Base-by-base conservation (phyloP, 2,797 vertebrate genomes). In the Danio tinwini region DNA sequence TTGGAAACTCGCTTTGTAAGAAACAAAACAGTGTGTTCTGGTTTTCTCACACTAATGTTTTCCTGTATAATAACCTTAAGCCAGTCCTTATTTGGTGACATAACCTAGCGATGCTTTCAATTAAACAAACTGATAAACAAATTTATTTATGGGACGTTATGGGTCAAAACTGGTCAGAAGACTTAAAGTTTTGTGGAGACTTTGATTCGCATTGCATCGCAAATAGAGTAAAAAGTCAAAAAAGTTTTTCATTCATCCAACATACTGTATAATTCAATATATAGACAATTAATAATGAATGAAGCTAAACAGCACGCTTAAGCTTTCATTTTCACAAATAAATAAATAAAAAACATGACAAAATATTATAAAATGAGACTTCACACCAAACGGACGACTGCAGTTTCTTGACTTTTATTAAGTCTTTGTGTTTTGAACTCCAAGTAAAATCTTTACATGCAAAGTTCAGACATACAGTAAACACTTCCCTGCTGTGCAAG, bases 401-500 rank as follows among this genome's bases (percentile, higher is more conserved):
- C 67, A 10, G 76, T 63, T 91, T 91, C 85, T 85, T 58, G 77
- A 78, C 85, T 89, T 94, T 94, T 93, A 94, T 93, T 94, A 84
- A n/a, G 89, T 91, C 90, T 86, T 89, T 93, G 91, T 92, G 78
- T 72, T 85, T 81, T 56, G 92, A 93, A 93, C 88, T 89, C 71
- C 76, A 85, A 92, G 91, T 92, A 94, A 96, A 95, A 95, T 94
- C 87, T 94, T 93, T 90, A 92, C 97, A 96, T 97, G 97, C 96
- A 89, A 92, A 89, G 93, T 90, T 93, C 94, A 95, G 94, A 93
- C 92, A 91, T 94, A 94, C 90, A 90, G 90, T 73, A 59, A 79
- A 79, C 68, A 79, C 58, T 86, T 87, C 76, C 55, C 80, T 84
- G 76, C 59, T 86, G 88, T 91, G 89, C 85, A 89, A 86, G 85